Percentiles rank a stretch among this genome's conserved stretches.
phyloP scores from a whole-genome alignment of 2,888 invertebrate genomes.

The Mesochorus sp. region DNA sequence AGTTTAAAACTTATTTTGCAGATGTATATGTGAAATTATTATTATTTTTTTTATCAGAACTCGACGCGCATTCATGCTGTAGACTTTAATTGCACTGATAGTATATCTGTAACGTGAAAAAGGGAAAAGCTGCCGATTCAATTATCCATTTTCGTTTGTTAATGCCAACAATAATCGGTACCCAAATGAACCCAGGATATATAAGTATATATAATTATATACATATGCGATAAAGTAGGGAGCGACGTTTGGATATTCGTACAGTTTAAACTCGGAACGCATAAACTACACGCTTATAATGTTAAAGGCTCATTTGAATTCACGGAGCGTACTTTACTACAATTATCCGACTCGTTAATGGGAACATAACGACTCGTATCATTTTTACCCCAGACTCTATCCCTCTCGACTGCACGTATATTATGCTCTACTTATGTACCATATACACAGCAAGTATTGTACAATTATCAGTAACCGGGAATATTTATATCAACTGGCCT shows the following conservation, averaged over 20 bases:
- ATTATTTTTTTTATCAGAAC: no score
- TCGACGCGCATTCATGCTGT: neutral
- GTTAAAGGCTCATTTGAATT: constrained; percentile 60
- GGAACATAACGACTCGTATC: constrained; percentile 46
- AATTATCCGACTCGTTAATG: constrained; percentile 59
- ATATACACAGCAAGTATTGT: constrained; percentile 5
- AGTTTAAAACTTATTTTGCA: no score
- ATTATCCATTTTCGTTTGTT: neutral
- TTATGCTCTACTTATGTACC: neutral
- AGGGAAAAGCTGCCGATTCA: neutral
- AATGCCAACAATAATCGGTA: constrained; percentile 29
- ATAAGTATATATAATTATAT: neutral
- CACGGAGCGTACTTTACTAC: constrained; percentile 55
- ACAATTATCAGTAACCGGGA: constrained; percentile 44
- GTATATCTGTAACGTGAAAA: neutral
- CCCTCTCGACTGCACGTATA: neutral
- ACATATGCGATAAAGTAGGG: neutral
- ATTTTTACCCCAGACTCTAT: constrained; percentile 30
- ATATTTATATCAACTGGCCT: neutral
- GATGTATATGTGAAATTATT: no score
- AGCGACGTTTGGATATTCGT: constrained; percentile 32
- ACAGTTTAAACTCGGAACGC: constrained; percentile 19
- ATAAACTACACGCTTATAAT: constrained; percentile 54
- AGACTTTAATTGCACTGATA: neutral
- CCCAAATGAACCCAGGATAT: neutral